phyloP scores from a whole-genome alignment of 2,888 invertebrate genomes.

The Ennomos fuscantarius region DNA sequence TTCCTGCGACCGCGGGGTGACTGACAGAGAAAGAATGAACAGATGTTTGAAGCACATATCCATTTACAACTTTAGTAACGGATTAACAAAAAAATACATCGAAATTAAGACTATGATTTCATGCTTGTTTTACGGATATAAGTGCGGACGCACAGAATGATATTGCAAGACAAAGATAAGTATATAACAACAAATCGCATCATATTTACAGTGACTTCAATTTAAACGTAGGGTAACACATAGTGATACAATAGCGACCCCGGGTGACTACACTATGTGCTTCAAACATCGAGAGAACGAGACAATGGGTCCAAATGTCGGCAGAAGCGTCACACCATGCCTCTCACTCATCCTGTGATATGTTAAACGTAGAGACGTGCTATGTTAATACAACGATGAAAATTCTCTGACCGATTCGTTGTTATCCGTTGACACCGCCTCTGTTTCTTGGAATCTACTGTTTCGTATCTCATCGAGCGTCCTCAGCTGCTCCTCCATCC shows the following conservation, averaged over 20 bases:
- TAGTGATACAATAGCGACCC: background rate
- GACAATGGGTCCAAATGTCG: slow-evolving; percentile 31
- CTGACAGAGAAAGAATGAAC: slow-evolving; percentile 35
- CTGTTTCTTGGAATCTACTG: slow-evolving; percentile 66
- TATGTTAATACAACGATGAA: slow-evolving; percentile 38
- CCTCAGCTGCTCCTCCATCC: slow-evolving; percentile 72
- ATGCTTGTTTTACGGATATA: slow-evolving; percentile 1
- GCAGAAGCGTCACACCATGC: slow-evolving; percentile 40
- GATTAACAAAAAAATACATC: background rate
- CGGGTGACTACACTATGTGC: slow-evolving; percentile 24
- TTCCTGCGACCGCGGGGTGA: slow-evolving; percentile 35
- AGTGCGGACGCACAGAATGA: slow-evolving; percentile 1
- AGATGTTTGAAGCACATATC: slow-evolving; percentile 39
- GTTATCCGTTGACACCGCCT: slow-evolving; percentile 61
- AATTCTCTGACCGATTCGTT: slow-evolving; percentile 75
- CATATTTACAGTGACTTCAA: no score
- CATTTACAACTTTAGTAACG: background rate
- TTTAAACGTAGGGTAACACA: no score
- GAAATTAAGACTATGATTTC: background rate
- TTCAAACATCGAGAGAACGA: slow-evolving; percentile 33
- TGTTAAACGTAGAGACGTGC: slow-evolving; percentile 35
- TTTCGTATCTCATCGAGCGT: slow-evolving; percentile 73
- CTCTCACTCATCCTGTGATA: slow-evolving; percentile 21
- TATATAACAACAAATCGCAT: background rate
- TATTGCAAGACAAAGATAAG: background rate